Conservation (phyloP, 2,888 invertebrate species). For the Apotomis capreana region DNA sequence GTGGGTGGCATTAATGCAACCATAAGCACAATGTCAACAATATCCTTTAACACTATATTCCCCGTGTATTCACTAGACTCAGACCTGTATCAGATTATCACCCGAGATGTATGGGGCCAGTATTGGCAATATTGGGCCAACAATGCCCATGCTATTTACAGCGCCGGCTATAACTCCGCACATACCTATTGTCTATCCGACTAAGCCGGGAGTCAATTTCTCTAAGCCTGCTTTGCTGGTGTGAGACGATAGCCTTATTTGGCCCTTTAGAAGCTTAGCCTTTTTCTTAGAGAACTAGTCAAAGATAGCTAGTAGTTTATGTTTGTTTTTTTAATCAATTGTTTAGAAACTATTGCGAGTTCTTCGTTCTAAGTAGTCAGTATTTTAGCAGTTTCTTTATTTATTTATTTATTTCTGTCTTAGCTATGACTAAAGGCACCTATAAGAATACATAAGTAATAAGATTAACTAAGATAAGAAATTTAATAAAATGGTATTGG, state of each 20-base stretch:
- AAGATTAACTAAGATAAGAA: too few relatives aligned
- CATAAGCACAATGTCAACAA: too few relatives aligned
- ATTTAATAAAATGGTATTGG: too few relatives aligned
- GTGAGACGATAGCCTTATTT: conserved; percentile 25
- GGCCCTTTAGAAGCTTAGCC: neutral
- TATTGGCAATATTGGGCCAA: conserved; percentile 28
- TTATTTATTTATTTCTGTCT: too few relatives aligned
- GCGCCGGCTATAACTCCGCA: conserved; percentile 10
- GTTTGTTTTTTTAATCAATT: too few relatives aligned
- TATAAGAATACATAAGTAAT: too few relatives aligned
- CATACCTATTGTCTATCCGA: conserved; percentile 36
- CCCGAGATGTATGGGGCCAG: conserved; percentile 31
- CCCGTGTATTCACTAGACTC: neutral
- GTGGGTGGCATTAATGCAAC: too few relatives aligned
- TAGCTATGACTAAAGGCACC: too few relatives aligned
- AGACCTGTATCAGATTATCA: conserved; percentile 5
- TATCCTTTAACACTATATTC: neutral
- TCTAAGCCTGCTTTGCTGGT: conserved; percentile 42
- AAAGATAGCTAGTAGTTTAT: neutral
- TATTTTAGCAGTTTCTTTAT: too few relatives aligned
- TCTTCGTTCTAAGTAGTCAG: too few relatives aligned
- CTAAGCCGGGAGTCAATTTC: conserved; percentile 46
- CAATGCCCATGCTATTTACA: conserved; percentile 22
- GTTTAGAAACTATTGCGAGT: too few relatives aligned
- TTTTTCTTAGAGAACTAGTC: conserved; percentile 3